Evolutionary conservation across 2,888 invertebrate species (phyloP), one percentile per base, ranked within the genome.

Genomic region (Caenorhabditis plicata): DNA sequence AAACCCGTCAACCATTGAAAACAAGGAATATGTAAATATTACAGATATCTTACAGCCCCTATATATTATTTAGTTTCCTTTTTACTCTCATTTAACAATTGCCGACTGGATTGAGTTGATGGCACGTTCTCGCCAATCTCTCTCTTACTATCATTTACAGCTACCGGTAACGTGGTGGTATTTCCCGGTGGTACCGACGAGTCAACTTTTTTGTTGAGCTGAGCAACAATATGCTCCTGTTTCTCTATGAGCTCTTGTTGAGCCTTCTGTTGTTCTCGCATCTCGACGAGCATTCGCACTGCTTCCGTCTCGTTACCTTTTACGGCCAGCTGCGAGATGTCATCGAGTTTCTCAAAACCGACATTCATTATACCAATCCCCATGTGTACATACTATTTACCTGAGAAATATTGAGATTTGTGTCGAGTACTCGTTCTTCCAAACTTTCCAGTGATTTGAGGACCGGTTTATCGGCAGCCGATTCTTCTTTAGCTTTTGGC

Each of bases 371-470:
- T 9, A 20, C 5, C 36, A 5, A 17, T 20, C 19, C 19, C 19
- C 19, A 36, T 27, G 8, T 27, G 13, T 27, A 13, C 7, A 27
- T 13, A 27, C 13, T 13, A 36, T 49, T 20, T 40, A 64, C 67
- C 64, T 61, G 64, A 0, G 71, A 73, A 25, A 73, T 71, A 44
- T 73, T 73, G 42, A 71, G 32, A 56, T 73, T 73, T 2, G 73
- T 57, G 31, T 71, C 73, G 11, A 73, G 49, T 7, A 73, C 68
- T 32, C 61, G 47, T 45, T 71, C 71, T 42, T 73, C 73, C 4
- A 69, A 27, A 45, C 64, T 61, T 38, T 71, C 73, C 53, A 72
- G 40, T 19, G 60, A 56, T 25, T 71, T 64, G 32, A 73, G 39
- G 1, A 64, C 64, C 27, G 65, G 63, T 35, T 64, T 41, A 20